Evolutionary conservation across 2,797 vertebrate species (phyloP).

Genomic region (Scarus forsteni): DNA sequence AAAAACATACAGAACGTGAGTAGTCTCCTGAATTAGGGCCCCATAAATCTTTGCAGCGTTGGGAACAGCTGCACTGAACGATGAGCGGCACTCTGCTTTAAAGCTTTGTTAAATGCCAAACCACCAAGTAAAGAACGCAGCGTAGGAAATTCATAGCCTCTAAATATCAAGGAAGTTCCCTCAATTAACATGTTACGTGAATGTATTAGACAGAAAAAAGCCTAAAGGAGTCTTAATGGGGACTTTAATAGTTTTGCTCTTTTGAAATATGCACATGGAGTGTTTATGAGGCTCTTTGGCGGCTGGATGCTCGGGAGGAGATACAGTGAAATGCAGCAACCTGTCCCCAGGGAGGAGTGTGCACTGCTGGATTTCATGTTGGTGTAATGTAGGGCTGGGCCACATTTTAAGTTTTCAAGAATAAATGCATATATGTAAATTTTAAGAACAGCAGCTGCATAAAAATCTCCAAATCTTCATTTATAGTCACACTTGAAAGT

Average conservation of each 20-base stretch:
- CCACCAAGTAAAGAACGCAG: conserved; percentile 14
- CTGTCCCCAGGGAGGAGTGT: neutral
- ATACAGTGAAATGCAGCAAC: neutral
- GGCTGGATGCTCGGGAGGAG: conserved; percentile 4
- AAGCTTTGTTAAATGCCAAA: conserved; percentile 69
- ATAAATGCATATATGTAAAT: too few species aligned
- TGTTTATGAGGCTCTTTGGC: conserved; percentile 57
- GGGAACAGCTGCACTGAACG: conserved; percentile 57
- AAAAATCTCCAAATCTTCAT: too few species aligned
- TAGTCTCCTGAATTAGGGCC: conserved; percentile 29
- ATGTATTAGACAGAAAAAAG: conserved; percentile 46
- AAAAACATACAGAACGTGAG: conserved; percentile 30
- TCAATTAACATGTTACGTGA: conserved; percentile 56
- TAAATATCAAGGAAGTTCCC: conserved; percentile 62
- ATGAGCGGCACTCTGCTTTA: conserved; percentile 43
- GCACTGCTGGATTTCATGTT: conserved; percentile 29
- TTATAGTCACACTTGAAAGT: too few species aligned
- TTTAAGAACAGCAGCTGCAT: too few species aligned
- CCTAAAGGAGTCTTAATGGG: conserved; percentile 57
- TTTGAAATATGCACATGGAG: conserved; percentile 45
- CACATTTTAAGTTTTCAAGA: too few species aligned
- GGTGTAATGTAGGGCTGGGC: conserved; percentile 3
- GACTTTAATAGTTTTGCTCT: conserved; percentile 60
- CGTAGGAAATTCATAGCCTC: conserved; percentile 58
- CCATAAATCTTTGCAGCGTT: conserved; percentile 58